A percentile compares a stretch with the other conserved stretches of the same genome.
Conservation (phyloP, 2,797 vertebrate genomes). For the Alectoris magna region DNA sequence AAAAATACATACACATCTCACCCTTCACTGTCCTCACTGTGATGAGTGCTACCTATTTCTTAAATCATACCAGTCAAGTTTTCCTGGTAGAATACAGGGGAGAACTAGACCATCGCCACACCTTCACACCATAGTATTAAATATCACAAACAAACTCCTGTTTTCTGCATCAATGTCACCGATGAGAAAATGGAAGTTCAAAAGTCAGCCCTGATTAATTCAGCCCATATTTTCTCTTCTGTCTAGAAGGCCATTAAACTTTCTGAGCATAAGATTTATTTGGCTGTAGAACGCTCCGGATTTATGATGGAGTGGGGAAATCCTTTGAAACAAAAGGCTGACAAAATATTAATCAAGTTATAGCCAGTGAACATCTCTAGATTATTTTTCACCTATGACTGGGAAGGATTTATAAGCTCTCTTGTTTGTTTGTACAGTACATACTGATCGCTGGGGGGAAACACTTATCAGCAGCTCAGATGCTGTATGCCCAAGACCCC, state of each 20-base stretch:
- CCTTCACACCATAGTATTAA: not conserved
- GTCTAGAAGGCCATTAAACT: not conserved
- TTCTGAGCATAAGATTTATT: not conserved
- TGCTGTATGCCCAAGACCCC: rapidly evolving
- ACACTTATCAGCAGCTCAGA: not conserved
- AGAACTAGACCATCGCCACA: not conserved
- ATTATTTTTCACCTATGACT: not conserved
- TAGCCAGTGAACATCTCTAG: not conserved
- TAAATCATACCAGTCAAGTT: not conserved
- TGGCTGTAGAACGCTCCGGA: not conserved
- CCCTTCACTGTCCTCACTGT: not conserved
- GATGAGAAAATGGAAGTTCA: not conserved
- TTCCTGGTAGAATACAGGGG: not conserved
- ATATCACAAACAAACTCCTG: not conserved
- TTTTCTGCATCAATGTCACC: not conserved
- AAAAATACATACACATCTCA: not conserved
- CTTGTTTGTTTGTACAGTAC: not conserved
- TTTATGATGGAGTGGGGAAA: not conserved
- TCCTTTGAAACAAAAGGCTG: not conserved
- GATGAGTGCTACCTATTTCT: not conserved
- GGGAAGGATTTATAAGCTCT: not conserved
- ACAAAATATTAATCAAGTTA: not conserved
- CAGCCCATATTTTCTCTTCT: not conserved
- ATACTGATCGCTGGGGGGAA: not conserved
- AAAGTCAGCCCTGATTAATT: not conserved